phyloP scores from a whole-genome alignment of 2,113 vertebrate species.

The Bubo scandiacus region DNA sequence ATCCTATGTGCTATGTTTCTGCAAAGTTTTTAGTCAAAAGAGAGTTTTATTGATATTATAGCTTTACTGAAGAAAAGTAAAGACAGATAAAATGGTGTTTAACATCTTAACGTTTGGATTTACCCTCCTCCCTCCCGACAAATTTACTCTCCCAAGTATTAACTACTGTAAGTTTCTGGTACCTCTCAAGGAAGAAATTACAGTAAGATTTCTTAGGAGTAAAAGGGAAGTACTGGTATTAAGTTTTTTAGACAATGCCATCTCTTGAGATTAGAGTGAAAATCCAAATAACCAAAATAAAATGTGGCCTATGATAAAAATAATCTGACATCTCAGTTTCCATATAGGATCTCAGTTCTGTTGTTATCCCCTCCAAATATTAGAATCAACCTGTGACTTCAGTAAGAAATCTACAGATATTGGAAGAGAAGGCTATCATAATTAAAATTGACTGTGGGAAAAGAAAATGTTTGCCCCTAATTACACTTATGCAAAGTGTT shows the following conservation, averaged over 20 bases:
- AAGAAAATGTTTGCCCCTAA: not conserved
- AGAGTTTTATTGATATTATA: not conserved
- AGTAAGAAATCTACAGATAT: not conserved
- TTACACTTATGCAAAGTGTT: conserved; percentile 51
- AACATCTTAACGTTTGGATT: not conserved
- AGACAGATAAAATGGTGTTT: not conserved
- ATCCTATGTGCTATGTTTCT: not conserved
- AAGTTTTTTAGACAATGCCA: not conserved
- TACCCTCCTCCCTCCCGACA: not conserved
- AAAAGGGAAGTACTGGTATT: not conserved
- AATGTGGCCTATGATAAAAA: not conserved
- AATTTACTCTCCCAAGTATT: not conserved
- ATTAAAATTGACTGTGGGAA: not conserved
- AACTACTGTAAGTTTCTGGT: not conserved
- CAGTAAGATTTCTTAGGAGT: not conserved
- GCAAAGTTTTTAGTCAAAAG: not conserved
- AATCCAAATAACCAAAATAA: not conserved
- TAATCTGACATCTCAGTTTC: not conserved
- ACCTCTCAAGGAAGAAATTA: not conserved
- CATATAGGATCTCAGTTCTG: not conserved
- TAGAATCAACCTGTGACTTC: not conserved
- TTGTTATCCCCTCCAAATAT: not conserved
- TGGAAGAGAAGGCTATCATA: not conserved
- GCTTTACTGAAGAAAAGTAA: not conserved
- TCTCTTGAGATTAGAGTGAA: not conserved